A percentile compares a stretch with the other conserved stretches of the same genome.
Evolutionary conservation across 2,797 vertebrate genomes (phyloP).

Genomic region (Phylloscopus collybita): DNA sequence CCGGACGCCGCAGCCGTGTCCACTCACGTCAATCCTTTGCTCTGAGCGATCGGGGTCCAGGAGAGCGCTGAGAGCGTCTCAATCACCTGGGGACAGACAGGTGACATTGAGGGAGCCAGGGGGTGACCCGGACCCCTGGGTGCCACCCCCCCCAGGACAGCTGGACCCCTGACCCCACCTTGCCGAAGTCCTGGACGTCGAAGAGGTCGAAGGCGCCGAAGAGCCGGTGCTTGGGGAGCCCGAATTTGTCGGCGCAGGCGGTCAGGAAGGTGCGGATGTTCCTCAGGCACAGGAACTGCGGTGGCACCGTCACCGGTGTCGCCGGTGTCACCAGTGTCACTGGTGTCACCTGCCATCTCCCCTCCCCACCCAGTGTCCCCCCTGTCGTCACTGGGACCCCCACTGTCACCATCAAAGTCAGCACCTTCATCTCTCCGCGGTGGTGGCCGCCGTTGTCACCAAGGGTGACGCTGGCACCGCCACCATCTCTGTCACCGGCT

Average conservation of each 20-base stretch:
- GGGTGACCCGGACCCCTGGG: accelerated
- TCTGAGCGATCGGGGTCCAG: conserved; percentile 40
- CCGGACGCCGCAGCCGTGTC: accelerated
- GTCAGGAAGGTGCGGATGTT: conserved; percentile 54
- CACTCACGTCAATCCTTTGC: conserved; percentile 32
- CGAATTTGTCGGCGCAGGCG: neutral
- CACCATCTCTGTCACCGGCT: too few species aligned
- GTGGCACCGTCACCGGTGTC: neutral
- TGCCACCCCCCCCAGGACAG: neutral
- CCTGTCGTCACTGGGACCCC: too few species aligned
- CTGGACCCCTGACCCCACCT: neutral
- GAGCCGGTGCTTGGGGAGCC: conserved; percentile 34
- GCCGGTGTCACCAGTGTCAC: too few species aligned
- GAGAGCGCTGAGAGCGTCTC: conserved; percentile 33
- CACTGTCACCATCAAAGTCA: too few species aligned
- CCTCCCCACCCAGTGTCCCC: too few species aligned
- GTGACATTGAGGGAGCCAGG: accelerated
- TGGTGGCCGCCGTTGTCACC: too few species aligned
- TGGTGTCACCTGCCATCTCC: too few species aligned
- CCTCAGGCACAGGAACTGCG: conserved; percentile 47
- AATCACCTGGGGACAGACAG: neutral
- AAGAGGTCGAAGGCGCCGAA: conserved; percentile 53
- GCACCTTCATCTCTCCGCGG: too few species aligned
- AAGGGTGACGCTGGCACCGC: too few species aligned
- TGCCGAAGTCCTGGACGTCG: conserved; percentile 4